These are phyloP conservation scores for Etheostoma nigrum DNA, from an alignment of 2,797 vertebrate species.

Conservation along the genomic window DNA sequence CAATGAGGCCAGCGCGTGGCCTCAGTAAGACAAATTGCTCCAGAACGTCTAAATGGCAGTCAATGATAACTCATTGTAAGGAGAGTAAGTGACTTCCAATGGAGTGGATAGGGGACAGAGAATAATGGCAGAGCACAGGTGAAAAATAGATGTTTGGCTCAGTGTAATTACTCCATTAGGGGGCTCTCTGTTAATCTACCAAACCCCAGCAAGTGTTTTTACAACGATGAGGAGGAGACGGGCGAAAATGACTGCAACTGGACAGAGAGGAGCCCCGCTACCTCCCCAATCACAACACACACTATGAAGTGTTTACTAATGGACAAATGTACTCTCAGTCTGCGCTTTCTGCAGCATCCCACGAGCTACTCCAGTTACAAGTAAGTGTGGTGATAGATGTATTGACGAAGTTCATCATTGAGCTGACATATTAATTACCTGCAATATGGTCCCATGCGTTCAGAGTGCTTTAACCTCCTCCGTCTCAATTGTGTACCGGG, in stretches of 20 bases:
- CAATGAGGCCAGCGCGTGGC: slow-evolving; percentile 90
- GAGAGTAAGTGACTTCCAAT: slow-evolving; percentile 96
- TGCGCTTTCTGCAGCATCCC: slow-evolving; percentile 65
- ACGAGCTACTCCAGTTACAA: slow-evolving; percentile 72
- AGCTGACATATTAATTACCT: slow-evolving; percentile 81
- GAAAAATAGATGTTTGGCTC: slow-evolving; percentile 93
- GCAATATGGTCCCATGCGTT: slow-evolving; percentile 63
- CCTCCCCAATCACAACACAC: slow-evolving; percentile 79
- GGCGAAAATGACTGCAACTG: slow-evolving; percentile 79
- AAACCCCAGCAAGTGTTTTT: slow-evolving; percentile 85
- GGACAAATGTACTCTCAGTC: slow-evolving; percentile 76
- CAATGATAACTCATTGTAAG: slow-evolving; percentile 99
- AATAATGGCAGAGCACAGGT: slow-evolving; percentile 92
- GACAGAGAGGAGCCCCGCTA: slow-evolving; percentile 73
- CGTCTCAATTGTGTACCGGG: slow-evolving; percentile 53
- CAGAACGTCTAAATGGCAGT: slow-evolving; percentile 95
- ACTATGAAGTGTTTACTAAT: slow-evolving; percentile 83
- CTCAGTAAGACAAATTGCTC: slow-evolving; percentile 97
- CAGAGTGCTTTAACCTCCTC: slow-evolving; percentile 74
- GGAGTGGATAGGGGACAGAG: slow-evolving; percentile 94
- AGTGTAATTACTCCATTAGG: slow-evolving; percentile 91
- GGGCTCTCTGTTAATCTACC: slow-evolving; percentile 89
- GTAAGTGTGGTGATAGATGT: slow-evolving; percentile 67
- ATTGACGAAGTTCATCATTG: slow-evolving; percentile 75
- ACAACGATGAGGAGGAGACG: slow-evolving; percentile 81